Evolutionary conservation across 2,113 vertebrate genomes (phyloP).

Genomic region (Columba livia): DNA sequence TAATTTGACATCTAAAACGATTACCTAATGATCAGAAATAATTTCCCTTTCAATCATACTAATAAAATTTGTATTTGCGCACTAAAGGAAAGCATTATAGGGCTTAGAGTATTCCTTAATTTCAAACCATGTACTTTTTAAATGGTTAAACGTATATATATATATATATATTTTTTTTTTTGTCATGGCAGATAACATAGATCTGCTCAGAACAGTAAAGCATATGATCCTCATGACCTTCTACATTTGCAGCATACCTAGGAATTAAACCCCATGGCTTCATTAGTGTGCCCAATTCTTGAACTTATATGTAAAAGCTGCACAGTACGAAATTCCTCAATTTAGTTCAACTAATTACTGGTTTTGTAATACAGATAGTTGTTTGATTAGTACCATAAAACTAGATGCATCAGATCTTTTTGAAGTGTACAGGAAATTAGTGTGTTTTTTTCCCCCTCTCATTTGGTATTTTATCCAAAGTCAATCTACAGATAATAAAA

Average conservation of each 20-base stretch:
- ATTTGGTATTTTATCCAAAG: not conserved
- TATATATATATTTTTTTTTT: not conserved
- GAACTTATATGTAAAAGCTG: not conserved
- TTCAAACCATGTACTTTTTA: not conserved
- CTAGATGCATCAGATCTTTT: not conserved
- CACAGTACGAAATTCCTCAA: not conserved
- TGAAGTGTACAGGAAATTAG: not conserved
- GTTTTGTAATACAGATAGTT: not conserved
- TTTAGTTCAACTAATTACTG: not conserved
- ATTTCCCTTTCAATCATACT: not conserved
- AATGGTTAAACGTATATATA: not conserved
- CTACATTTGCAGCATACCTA: not conserved
- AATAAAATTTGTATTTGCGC: not conserved
- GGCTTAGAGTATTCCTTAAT: not conserved
- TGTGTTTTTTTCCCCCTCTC: accelerated
- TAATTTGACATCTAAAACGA: not conserved
- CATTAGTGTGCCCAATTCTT: not conserved
- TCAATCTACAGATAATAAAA: not conserved
- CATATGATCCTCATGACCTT: not conserved
- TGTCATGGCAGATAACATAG: not conserved
- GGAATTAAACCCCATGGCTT: not conserved
- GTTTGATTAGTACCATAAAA: not conserved
- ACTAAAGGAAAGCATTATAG: not conserved
- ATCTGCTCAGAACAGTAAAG: not conserved
- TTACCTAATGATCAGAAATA: not conserved